Percentiles rank a stretch among this genome's conserved stretches.
Evolutionary conservation across 2,797 vertebrate genomes (phyloP).

Genomic region (Pagetopsis macropterus): DNA sequence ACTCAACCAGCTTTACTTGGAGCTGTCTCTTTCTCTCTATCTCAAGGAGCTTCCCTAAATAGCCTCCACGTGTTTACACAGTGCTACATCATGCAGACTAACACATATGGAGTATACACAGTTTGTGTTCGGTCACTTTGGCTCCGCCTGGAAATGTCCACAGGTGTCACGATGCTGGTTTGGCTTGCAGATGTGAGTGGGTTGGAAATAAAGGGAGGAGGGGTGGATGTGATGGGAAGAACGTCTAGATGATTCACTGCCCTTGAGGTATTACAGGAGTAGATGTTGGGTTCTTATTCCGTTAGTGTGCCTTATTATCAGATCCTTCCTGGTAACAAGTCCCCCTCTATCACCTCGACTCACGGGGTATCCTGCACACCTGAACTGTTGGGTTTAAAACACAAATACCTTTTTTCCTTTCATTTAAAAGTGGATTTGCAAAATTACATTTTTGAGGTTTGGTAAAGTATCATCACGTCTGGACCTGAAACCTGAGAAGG

Average conservation of each 20-base stretch:
- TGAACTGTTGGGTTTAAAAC: background rate
- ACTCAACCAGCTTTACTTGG: background rate
- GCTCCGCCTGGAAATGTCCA: constrained; percentile 28
- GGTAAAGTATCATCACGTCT: background rate
- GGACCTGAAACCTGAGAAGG: constrained; percentile 4
- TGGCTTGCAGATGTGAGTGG: constrained; percentile 25
- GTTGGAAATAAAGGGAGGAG: constrained; percentile 15
- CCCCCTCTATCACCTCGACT: background rate
- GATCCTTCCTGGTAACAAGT: background rate
- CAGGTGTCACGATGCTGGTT: constrained; percentile 49
- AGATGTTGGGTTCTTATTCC: background rate
- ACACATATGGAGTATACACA: constrained; percentile 12
- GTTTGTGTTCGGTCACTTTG: constrained; percentile 39
- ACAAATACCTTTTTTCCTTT: background rate
- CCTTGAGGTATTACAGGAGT: constrained; percentile 23
- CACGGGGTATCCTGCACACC: background rate
- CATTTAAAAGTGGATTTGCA: background rate
- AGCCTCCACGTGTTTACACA: constrained; percentile 52
- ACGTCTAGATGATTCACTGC: constrained; percentile 18
- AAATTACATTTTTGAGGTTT: background rate
- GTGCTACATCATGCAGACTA: constrained; percentile 49
- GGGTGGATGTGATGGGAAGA: constrained; percentile 11
- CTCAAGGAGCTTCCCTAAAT: constrained; percentile 47
- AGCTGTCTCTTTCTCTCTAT: constrained; percentile 7
- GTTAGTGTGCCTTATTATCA: constrained; percentile 5